These are phyloP conservation scores for Ammodytes marinus DNA, from an alignment of 2,113 vertebrate species.

Conservation along the genomic window DNA sequence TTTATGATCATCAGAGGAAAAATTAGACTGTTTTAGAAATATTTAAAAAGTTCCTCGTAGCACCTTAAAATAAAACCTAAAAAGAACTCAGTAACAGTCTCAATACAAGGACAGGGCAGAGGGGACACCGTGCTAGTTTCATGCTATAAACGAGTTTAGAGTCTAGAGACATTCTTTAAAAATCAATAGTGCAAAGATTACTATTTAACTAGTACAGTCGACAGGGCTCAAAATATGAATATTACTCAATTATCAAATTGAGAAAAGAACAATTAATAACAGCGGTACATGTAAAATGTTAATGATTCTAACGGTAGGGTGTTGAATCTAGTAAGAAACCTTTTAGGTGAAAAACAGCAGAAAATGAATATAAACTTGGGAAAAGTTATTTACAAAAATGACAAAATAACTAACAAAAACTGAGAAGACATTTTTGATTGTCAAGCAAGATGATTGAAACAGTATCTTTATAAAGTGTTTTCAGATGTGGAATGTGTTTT, in stretches of 20 bases:
- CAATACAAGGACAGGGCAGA: neutral
- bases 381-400: neutral
- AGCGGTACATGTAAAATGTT: conserved; percentile 4
- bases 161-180: conserved; percentile 56
- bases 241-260: conserved; percentile 26
- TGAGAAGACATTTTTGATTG: conserved; percentile 15
- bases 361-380: neutral
- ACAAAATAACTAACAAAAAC: conserved; percentile 56
- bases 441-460: neutral
- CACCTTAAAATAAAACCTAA: neutral
- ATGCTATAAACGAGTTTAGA: conserved; percentile 54
- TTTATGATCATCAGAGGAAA: no score
- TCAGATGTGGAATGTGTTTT: conserved; percentile 7
- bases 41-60: no score
- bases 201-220: conserved; percentile 36
- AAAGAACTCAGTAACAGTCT: neutral
- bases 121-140: conserved; percentile 44
- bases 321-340: conserved; percentile 25
- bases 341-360: conserved; percentile 21
- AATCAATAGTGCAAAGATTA: conserved; percentile 49
- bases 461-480: neutral
- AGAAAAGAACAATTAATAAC: conserved; percentile 27
- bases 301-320: neutral
- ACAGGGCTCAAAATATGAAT: conserved; percentile 39
- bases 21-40: no score